These are phyloP conservation scores for Notoglanidium macrostoma DNA, from an alignment of 2,797 vertebrate genomes.

Conservation along the genomic window DNA sequence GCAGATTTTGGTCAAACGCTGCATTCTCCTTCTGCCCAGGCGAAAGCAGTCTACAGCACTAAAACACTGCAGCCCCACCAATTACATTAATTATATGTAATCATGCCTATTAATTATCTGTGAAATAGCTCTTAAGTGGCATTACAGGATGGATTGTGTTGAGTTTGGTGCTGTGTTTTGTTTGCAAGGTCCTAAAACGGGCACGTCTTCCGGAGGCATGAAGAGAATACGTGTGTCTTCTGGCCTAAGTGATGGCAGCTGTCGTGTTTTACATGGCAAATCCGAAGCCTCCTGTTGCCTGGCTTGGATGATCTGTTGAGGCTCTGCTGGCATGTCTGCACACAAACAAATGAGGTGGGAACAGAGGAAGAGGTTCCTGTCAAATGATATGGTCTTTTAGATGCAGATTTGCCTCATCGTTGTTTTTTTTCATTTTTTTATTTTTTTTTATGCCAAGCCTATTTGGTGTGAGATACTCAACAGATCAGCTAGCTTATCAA, in stretches of 20 bases:
- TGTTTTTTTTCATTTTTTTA: not conserved
- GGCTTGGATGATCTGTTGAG: not conserved
- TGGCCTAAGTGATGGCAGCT: conserved; percentile 51
- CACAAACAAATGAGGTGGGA: conserved; percentile 51
- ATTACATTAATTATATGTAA: conserved; percentile 72
- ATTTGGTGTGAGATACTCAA: conserved; percentile 7
- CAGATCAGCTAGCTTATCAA: not conserved
- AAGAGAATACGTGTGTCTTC: conserved; percentile 33
- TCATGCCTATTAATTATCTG: conserved; percentile 79
- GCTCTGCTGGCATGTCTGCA: conserved; percentile 4
- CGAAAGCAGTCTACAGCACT: conserved; percentile 38
- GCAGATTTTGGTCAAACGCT: conserved; percentile 34
- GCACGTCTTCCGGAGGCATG: conserved; percentile 35
- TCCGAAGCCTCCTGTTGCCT: conserved; percentile 43
- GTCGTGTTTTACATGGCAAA: conserved; percentile 57
- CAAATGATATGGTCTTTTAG: conserved; percentile 1
- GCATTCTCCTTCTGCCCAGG: conserved; percentile 42
- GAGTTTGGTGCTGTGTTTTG: conserved; percentile 41
- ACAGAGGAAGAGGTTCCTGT: conserved; percentile 40
- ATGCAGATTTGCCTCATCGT: not conserved
- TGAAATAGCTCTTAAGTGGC: conserved; percentile 69
- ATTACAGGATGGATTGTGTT: conserved; percentile 16
- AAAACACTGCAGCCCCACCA: conserved; percentile 50
- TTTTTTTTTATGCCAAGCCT: not conserved
- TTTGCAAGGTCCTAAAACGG: conserved; percentile 44